Evolutionary conservation across 1,140 invertebrate genomes (phyloP).

Genomic region (Colletes gigas): DNA sequence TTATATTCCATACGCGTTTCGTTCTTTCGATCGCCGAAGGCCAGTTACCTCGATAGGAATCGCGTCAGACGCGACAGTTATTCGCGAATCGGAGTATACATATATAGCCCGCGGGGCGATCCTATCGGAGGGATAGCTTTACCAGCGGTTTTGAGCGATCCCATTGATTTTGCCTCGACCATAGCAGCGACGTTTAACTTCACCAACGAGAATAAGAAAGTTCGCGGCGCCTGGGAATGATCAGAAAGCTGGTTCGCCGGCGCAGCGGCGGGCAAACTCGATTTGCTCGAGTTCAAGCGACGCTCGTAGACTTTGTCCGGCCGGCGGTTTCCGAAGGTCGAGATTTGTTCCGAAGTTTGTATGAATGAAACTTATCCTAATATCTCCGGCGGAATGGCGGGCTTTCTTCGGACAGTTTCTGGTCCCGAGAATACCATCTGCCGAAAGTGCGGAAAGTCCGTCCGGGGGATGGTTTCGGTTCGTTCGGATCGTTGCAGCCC

Average conservation of each 20-base stretch:
- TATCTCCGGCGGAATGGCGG: slow-evolving; percentile 65
- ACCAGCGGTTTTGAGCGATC: too few species aligned
- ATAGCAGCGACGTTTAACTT: too few species aligned
- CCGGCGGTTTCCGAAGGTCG: slow-evolving; percentile 70
- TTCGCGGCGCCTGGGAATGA: too few species aligned
- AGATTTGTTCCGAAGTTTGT: slow-evolving; percentile 75
- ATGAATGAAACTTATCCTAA: slow-evolving; percentile 77
- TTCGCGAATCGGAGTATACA: too few species aligned
- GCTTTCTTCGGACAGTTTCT: slow-evolving; percentile 55
- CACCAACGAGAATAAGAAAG: too few species aligned
- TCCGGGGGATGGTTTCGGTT: slow-evolving; percentile 46
- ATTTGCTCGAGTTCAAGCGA: slow-evolving; percentile 53
- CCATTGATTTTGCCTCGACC: too few species aligned
- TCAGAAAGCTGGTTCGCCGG: background rate
- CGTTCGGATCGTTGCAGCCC: slow-evolving; percentile 61
- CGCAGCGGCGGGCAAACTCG: background rate
- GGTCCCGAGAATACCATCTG: slow-evolving; percentile 50
- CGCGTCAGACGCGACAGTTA: too few species aligned
- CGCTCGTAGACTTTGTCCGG: slow-evolving; percentile 52
- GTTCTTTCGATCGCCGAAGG: too few species aligned
- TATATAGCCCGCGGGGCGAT: too few species aligned
- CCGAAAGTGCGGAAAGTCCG: slow-evolving; percentile 58
- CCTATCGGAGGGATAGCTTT: too few species aligned
- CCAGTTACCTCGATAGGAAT: too few species aligned
- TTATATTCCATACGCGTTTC: too few species aligned